Base-by-base conservation (phyloP, 1,140 invertebrate genomes). In the Sinella curviseta region DNA sequence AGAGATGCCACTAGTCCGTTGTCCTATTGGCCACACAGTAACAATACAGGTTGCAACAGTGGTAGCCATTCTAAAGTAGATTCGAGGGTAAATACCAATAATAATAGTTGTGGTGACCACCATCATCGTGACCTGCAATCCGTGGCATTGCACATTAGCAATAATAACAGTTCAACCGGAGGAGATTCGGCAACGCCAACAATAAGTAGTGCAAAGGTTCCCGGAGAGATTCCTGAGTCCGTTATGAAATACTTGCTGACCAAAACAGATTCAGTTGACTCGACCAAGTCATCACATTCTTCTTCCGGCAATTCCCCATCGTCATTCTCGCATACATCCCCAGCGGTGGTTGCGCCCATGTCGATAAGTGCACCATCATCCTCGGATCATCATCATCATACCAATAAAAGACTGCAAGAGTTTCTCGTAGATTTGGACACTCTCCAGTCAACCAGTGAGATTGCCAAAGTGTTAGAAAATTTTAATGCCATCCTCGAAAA, bases 401-500 rank as follows among this genome's bases (percentile, higher is more conserved):
- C 8, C 26, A 75, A 75, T 24, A 73, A 39, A 75, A 76, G 54
- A 39, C 48, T 76, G 20, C 48, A 75, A 39, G 78, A 79, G 67
- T 33, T 79, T 35, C 55, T 76, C 31, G 74, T 79, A 14, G 78
- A 79, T 67, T 24, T 79, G 4, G 78, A 79, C 35, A 60, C 78
- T 70, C 74, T 79, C 24, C 75, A 79, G 60, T 79, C 78, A 12
- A 79, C 78, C 8, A 55, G 24, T 3, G 82, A 83, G 24, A 81
- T 83, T 36, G 76, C 80, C 17, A 80, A 80, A 80, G 78, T 83
- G 1, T 48, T 83, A 1, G 80, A 81, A 28, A 79, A 78, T 74
- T 83, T 83, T 30, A 83, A 83, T 31, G 77, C 80, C 12, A 81
- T 83, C 54, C 57, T 83, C 33, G 80, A 83, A 48, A 35, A 78